Conservation (phyloP, 2,888 invertebrate genomes). For the Tiliacea aurago region DNA sequence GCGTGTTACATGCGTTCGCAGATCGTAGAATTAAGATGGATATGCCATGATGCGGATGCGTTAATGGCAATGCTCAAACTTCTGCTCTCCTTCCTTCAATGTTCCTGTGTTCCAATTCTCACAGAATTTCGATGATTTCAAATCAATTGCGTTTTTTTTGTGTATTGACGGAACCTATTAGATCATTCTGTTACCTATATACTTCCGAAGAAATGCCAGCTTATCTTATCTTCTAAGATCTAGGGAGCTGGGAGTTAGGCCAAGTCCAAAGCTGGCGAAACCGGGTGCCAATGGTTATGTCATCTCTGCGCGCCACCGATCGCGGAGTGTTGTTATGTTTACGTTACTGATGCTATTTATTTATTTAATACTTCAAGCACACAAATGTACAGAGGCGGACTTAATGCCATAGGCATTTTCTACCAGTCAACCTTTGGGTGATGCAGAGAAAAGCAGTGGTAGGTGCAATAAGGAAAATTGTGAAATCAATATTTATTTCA, state of each 20-base stretch:
- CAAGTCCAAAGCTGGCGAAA: conserved; percentile 20
- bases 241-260: conserved; percentile 3
- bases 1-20: neutral
- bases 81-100: neutral
- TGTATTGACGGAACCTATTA: neutral
- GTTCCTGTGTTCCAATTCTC: neutral
- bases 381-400: too few species aligned
- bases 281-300: conserved; percentile 26
- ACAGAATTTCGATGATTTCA: neutral
- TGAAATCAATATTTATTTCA: too few species aligned
- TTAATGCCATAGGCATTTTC: too few species aligned
- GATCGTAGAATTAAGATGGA: conserved; percentile 27
- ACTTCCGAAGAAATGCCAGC: neutral
- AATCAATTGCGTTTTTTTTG: neutral
- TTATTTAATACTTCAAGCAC: too few species aligned
- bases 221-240: neutral
- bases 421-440: too few species aligned
- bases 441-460: too few species aligned
- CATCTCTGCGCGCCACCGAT: conserved; percentile 31
- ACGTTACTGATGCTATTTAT: conserved; percentile 30
- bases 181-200: neutral
- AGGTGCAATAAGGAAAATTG: too few species aligned
- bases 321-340: conserved; percentile 15
- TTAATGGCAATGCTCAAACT: neutral
- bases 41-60: neutral